Base-by-base conservation (phyloP, 1,140 invertebrate genomes). In the Lethocerus indicus region DNA sequence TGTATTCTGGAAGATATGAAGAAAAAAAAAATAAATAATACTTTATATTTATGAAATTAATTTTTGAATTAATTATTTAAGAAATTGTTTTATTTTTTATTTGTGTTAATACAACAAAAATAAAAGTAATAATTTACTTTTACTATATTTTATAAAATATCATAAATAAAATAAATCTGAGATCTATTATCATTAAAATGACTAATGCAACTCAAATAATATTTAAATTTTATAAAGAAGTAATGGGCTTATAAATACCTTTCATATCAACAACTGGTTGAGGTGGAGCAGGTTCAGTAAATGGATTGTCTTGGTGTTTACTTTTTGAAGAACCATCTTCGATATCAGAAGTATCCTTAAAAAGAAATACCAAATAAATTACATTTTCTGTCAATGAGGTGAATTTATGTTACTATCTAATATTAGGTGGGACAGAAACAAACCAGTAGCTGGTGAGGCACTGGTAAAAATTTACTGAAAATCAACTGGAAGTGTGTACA, bases 211-310 rank as follows among this genome's bases (percentile, higher is more conserved):
- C n/a, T n/a, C 7, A 40, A 40, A 40, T 20, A 40, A 40, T 9
- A 7, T n/a, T 20, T 12, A 18, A 40, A 40, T 7, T 12, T n/a
- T 18, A 7, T n/a, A 18, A 6, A 25, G 20, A 25, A 12, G 20
- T 12, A 9, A 7, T 25, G 18, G 16, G 12, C 13, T 35, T 18
- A 21, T 2, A 47, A 56, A 59, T 66, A 91, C 90, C 90, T 86
- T 88, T 88, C 81, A 91, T 90, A 64, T 94, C 88, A 27, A 94
- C 84, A 54, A 88, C 79, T 36, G 83, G 83, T 64, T 87, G 84
- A 61, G 80, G 83, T 63, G 87, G 86, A 47, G 79, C 78, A 55
- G 78, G 80, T 67, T 90, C 85, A 59, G 90, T 83, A 66, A 91
- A 91, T 57, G 87, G 86, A 75, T 91, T 91, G 70, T 90, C 87